phyloP scores from a whole-genome alignment of 1,140 invertebrate genomes.

The Gonioctena quinquepunctata region DNA sequence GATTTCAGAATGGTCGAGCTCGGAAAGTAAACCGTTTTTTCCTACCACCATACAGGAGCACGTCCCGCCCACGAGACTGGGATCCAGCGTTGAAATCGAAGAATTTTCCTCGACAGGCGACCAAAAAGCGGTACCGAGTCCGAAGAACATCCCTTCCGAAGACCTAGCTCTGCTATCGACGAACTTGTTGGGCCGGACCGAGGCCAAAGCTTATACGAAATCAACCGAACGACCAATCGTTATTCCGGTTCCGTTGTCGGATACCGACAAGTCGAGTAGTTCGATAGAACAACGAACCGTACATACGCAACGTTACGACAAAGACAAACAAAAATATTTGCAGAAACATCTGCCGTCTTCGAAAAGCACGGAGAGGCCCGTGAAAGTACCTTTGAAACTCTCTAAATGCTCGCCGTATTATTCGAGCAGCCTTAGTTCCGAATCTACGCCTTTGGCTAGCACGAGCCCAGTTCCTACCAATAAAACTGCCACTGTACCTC shows the following conservation, averaged over 20 bases:
- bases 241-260: slow-evolving; percentile 46
- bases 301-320: slow-evolving; percentile 50
- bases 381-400: slow-evolving; percentile 61
- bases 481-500: slow-evolving; percentile 53
- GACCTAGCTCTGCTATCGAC: slow-evolving; percentile 37
- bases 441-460: slow-evolving; percentile 55
- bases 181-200: slow-evolving; percentile 1
- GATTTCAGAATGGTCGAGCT: slow-evolving; percentile 55
- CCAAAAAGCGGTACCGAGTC: slow-evolving; percentile 37
- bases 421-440: slow-evolving; percentile 69
- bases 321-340: slow-evolving; percentile 48
- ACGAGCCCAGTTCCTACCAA: slow-evolving; percentile 42
- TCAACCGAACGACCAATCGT: slow-evolving; percentile 48
- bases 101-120: slow-evolving; percentile 35
- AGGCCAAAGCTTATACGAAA: slow-evolving; percentile 43
- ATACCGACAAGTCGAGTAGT: slow-evolving; percentile 53
- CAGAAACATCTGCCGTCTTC: slow-evolving; percentile 44
- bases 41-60: slow-evolving; percentile 23
- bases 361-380: slow-evolving; percentile 55
- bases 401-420: slow-evolving; percentile 71
- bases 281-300: slow-evolving; percentile 50
- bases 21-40: slow-evolving; percentile 46
- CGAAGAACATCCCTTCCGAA: slow-evolving; percentile 50
- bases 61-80: slow-evolving; percentile 33
- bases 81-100: slow-evolving; percentile 45